Base-by-base conservation (phyloP, 2,797 vertebrate species). In the Sebastes matsubarae region DNA sequence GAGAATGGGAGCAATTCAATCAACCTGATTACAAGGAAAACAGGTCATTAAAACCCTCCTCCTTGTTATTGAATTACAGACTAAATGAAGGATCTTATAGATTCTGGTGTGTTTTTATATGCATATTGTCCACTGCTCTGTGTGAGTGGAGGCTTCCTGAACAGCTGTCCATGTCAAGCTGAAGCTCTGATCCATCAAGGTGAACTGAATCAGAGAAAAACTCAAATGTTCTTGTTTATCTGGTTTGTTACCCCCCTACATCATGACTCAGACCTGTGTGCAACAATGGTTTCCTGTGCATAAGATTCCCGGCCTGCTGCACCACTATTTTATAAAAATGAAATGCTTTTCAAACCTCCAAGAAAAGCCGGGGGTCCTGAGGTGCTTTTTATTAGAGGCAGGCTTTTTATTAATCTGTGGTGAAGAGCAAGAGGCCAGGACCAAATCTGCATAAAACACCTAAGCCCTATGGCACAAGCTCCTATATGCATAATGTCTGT, bases 21-120 rank as follows among this genome's bases (percentile, higher is more conserved):
- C 89, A 91, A 87, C 90, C 87, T 91, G 90, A 93, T 92, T 90
- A 92, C 76, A 80, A 86, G 79, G 84, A 88, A 91, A 88, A 79
- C 84, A 87, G 88, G 85, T 93, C 86, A 75, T 91, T 88, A 87
- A 85, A 88, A 82, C 70, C 79, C 82, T 78, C 80, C 82, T 83
- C 81, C 73, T 63, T 74, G 54, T 83, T 83, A 82, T 72, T 65
- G 80, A 61, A 65, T 85, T 82, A 67, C 73, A 38, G 59, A 80
- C 72, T 36, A 75, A 87, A 80, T n/a, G 58, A 81, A 63, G 77
- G 13, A 11, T 58, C 63, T 55, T 72, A 66, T 22, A 66, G 30
- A 71, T 67, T 24, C 42, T 72, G 64, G 63, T 52, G 74, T 72
- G 50, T n/a, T 74, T 72, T 11, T 74, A 30, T 52, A 29, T 82